Conservation (phyloP, 2,888 invertebrate genomes). For the Axea sp. region DNA sequence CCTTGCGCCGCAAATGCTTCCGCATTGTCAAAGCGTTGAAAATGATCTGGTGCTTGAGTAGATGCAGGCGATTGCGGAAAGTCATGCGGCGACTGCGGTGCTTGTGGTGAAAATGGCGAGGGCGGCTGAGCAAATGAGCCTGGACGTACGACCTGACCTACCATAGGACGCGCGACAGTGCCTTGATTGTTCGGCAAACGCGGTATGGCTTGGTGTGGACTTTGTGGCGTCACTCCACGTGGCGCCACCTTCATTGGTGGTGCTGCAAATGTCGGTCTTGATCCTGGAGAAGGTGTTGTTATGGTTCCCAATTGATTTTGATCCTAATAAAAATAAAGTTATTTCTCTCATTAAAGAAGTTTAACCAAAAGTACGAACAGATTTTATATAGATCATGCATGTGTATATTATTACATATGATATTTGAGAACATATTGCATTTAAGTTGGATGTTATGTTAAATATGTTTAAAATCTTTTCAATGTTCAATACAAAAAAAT, state of each 20-base stretch:
- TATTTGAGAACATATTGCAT: too few relatives aligned
- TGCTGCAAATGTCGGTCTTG: conserved; percentile 74
- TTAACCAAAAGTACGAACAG: too few relatives aligned
- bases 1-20: conserved; percentile 73
- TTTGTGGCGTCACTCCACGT: conserved; percentile 74
- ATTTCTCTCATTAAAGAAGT: too few relatives aligned
- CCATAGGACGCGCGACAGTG: conserved; percentile 68
- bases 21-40: conserved; percentile 74
- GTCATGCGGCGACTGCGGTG: conserved; percentile 80
- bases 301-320: conserved; percentile 67
- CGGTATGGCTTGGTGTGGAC: conserved; percentile 74
- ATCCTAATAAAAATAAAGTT: conserved; percentile 34
- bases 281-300: conserved; percentile 70
- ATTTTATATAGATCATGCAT: too few relatives aligned
- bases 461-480: too few relatives aligned
- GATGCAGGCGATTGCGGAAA: conserved; percentile 77
- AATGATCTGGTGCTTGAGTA: conserved; percentile 74
- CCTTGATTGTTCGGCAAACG: conserved; percentile 70
- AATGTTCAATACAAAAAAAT: too few relatives aligned
- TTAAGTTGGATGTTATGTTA: too few relatives aligned
- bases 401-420: too few relatives aligned
- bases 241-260: conserved; percentile 78
- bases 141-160: conserved; percentile 71
- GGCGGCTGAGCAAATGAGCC: conserved; percentile 77
- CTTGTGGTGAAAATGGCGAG: conserved; percentile 80